Base-by-base conservation (phyloP, 2,888 invertebrate species). In the Stenolophus ochropezus region DNA sequence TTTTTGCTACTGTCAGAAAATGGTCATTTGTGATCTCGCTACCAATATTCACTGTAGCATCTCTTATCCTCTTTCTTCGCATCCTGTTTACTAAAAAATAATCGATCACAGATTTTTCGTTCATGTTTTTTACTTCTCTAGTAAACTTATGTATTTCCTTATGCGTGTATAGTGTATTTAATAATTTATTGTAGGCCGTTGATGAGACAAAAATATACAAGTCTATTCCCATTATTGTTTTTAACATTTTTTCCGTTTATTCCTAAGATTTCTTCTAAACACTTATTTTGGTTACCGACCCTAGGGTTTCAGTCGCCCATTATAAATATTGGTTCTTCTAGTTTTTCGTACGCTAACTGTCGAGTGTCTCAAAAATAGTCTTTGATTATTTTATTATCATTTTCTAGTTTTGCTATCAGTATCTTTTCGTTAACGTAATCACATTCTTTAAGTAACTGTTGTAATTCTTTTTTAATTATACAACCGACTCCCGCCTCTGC, bases 401-500 rank as follows among this genome's bases (percentile, higher is more conserved):
- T 11, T 42, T 42, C 42, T 42, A 42, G 42, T 42, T 42, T 42
- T 1, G n/a, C n/a, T 11, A 0, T 42, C 2, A 42, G 6, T 1
- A 42, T 42, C n/a, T 11, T 42, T 1, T 42, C 42, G 2, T 42
- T 42, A n/a, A n/a, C n/a, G n/a, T n/a, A n/a, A n/a, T n/a, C n/a
- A n/a, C n/a, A n/a, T n/a, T n/a, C n/a, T n/a, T n/a, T n/a, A n/a
- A n/a, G n/a, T n/a, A n/a, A n/a, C n/a, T n/a, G n/a, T n/a, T n/a
- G n/a, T n/a, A n/a, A n/a, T n/a, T n/a, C n/a, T n/a, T n/a, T n/a
- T n/a, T n/a, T n/a, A n/a, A n/a, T n/a, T n/a, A n/a, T n/a, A 11
- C 61, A 71, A 8, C 80, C 65, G 20, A 82, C 53, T 71, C 82
- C 83, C 61, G 82, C 74, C 76, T 65, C 14, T 49, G 79, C 81